These are phyloP conservation scores for Lerista edwardsae DNA, from an alignment of 2,797 vertebrate species.

Conservation along the genomic window DNA sequence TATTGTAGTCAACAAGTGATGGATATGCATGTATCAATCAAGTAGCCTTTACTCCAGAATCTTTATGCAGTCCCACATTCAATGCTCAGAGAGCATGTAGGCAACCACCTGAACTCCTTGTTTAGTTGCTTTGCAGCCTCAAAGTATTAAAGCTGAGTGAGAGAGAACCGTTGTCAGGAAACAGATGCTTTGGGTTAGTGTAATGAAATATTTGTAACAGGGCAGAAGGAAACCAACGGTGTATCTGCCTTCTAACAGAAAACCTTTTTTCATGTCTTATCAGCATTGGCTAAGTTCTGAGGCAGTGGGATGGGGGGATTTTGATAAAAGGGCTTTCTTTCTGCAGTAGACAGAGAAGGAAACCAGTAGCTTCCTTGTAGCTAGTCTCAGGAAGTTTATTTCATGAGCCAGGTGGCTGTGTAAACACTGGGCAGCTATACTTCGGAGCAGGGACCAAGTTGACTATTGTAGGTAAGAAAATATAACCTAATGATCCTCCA, in stretches of 20 bases:
- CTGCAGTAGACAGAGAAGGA: not conserved
- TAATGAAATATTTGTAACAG: not conserved
- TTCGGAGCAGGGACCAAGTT: slow-evolving; percentile 65
- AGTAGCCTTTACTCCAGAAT: not conserved
- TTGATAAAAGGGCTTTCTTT: not conserved
- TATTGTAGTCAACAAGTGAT: not conserved
- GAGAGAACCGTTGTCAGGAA: not conserved
- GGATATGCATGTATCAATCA: not conserved
- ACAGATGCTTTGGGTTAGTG: not conserved
- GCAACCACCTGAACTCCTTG: not conserved
- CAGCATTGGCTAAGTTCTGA: not conserved
- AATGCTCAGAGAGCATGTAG: not conserved
- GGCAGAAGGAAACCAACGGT: not conserved
- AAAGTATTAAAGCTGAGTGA: not conserved
- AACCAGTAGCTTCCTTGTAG: not conserved
- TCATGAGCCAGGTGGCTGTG: slow-evolving; percentile 23
- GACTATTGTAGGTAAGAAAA: slow-evolving; percentile 61
- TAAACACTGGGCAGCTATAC: not conserved
- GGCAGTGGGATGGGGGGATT: not conserved
- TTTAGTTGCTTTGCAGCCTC: not conserved
- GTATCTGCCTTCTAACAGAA: not conserved
- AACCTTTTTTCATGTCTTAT: not conserved
- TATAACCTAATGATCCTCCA: not conserved
- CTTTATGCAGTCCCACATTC: not conserved
- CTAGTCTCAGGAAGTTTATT: not conserved